A percentile compares a stretch with the other conserved stretches of the same genome.
Evolutionary conservation across 2,888 invertebrate species (phyloP).

Genomic region (Sycophila texana): DNA sequence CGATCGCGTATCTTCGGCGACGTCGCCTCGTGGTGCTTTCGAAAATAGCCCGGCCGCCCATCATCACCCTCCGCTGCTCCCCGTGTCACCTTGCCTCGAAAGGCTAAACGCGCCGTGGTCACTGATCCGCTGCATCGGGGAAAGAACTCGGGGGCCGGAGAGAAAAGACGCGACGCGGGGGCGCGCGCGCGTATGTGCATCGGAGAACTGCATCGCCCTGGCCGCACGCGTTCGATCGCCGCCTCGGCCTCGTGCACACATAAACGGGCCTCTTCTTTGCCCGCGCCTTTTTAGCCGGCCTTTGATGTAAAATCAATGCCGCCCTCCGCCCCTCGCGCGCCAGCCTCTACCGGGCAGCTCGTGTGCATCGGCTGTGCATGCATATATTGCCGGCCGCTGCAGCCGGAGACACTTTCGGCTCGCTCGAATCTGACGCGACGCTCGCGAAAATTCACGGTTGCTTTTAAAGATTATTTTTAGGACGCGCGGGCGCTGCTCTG

Average conservation of each 20-base stretch:
- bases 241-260: background rate
- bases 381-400: background rate
- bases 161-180: slow-evolving; percentile 38
- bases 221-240: background rate
- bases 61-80: background rate
- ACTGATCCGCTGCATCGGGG: slow-evolving; percentile 1
- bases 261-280: slow-evolving; percentile 53
- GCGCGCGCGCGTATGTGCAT: slow-evolving; percentile 20
- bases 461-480: slow-evolving; percentile 25
- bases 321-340: slow-evolving; percentile 58
- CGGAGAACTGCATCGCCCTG: slow-evolving; percentile 1
- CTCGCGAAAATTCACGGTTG: slow-evolving; percentile 27
- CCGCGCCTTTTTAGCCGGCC: slow-evolving; percentile 71
- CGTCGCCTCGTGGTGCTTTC: slow-evolving; percentile 7
- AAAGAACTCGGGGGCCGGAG: slow-evolving; percentile 51
- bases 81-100: slow-evolving; percentile 6
- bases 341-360: slow-evolving; percentile 7
- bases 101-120: background rate
- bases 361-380: slow-evolving; percentile 3
- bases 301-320: slow-evolving; percentile 75
- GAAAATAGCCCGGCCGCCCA: slow-evolving; percentile 12
- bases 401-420: background rate
- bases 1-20: background rate
- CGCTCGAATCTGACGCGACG: too few species aligned
- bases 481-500: background rate